A percentile compares a stretch with the other conserved stretches of the same genome.
phyloP scores from a whole-genome alignment of 92 coral and sea anemone genomes.

The Porites lobata region DNA sequence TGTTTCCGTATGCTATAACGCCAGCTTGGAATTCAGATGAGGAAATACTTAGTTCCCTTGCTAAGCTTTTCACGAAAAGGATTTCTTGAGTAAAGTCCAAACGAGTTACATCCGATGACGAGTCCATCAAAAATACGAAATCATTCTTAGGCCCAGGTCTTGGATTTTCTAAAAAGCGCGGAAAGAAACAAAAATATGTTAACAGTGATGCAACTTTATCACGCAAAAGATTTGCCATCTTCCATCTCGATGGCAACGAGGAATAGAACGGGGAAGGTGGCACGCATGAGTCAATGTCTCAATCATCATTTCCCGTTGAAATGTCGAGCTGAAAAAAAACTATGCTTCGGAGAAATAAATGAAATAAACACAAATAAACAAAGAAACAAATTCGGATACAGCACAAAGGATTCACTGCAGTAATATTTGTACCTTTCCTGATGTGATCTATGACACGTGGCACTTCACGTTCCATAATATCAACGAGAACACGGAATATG shows the following conservation, averaged over 20 bases:
- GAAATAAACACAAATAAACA: too few relatives aligned
- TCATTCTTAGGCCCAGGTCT: conserved; percentile 56
- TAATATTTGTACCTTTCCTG: conserved; percentile 8
- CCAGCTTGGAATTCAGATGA: conserved; percentile 79
- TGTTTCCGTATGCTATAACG: conserved; percentile 76
- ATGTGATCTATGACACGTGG: conserved; percentile 24
- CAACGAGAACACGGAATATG: conserved; percentile 43
- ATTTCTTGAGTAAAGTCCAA: conserved; percentile 75
- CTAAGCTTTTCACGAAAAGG: conserved; percentile 77
- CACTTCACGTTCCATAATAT: conserved; percentile 25
- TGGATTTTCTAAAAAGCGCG: conserved; percentile 11
- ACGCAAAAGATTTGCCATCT: not conserved
- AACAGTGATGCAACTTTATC: not conserved
- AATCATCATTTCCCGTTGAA: too few relatives aligned
- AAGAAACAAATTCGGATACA: too few relatives aligned
- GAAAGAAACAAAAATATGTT: not conserved
- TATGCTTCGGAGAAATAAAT: too few relatives aligned
- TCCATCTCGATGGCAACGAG: too few relatives aligned
- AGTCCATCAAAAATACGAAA: conserved; percentile 84
- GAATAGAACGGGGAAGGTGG: too few relatives aligned
- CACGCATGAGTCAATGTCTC: too few relatives aligned
- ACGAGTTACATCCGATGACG: conserved; percentile 79
- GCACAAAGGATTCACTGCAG: too few relatives aligned
- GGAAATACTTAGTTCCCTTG: conserved; percentile 68
- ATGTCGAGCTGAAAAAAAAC: too few relatives aligned